Percentiles rank a stretch among this genome's conserved stretches.
Evolutionary conservation across 2,113 vertebrate genomes (phyloP).

Genomic region (Aphelocoma coerulescens): DNA sequence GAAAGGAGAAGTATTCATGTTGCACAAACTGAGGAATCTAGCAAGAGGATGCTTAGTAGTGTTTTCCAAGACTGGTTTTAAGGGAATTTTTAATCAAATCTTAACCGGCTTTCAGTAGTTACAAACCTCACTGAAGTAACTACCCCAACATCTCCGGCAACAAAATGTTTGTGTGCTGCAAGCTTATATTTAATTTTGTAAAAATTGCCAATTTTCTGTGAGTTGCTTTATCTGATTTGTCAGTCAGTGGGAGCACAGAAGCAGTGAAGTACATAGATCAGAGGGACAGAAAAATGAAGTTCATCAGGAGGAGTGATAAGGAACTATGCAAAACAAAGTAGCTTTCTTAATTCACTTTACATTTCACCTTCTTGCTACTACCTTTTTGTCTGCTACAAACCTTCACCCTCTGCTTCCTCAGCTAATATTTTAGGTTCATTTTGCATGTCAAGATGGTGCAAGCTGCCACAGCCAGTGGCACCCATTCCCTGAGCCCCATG

Average conservation of each 20-base stretch:
- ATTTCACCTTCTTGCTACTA: conserved; percentile 36
- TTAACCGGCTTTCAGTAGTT: neutral
- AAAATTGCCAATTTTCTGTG: neutral
- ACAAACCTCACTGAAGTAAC: neutral
- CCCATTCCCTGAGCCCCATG: neutral
- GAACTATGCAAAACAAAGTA: neutral
- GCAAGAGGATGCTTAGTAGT: neutral
- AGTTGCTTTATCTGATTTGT: neutral
- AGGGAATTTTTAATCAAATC: neutral
- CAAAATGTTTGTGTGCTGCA: conserved; percentile 20
- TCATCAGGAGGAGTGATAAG: neutral
- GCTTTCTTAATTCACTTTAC: conserved; percentile 30
- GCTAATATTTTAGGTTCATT: conserved; percentile 23
- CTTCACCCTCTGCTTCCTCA: conserved; percentile 44
- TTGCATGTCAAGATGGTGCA: conserved; percentile 25
- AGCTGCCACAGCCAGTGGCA: conserved; percentile 1
- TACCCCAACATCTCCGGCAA: neutral
- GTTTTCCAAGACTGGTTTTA: neutral
- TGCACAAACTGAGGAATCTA: neutral
- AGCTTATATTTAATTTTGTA: neutral
- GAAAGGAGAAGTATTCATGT: neutral
- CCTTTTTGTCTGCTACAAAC: conserved; percentile 30
- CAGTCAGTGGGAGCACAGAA: neutral
- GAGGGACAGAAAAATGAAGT: neutral
- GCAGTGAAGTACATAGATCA: neutral